Conservation (phyloP, 2,888 invertebrate species). For the Drymonia ruficornis region DNA sequence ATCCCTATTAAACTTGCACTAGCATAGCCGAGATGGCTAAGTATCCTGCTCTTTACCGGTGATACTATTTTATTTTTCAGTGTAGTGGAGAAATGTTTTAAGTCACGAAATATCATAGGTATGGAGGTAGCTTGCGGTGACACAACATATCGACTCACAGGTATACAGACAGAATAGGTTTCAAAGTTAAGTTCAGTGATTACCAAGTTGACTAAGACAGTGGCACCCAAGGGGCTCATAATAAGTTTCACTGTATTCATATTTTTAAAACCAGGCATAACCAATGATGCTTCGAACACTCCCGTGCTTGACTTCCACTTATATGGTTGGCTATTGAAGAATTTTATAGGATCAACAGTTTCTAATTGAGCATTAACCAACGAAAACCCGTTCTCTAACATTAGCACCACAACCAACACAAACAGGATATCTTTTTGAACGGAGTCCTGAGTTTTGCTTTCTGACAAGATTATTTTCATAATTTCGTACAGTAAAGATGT, state of each 20-base stretch:
- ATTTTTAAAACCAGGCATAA: conserved; percentile 57
- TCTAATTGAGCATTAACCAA: conserved; percentile 45
- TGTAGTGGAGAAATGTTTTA: conserved; percentile 74
- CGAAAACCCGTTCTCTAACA: conserved; percentile 72
- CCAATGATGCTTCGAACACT: conserved; percentile 57
- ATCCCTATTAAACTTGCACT: conserved; percentile 76
- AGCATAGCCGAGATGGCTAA: conserved; percentile 72
- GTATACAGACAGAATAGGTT: conserved; percentile 71
- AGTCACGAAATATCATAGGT: conserved; percentile 67
- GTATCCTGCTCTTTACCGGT: conserved; percentile 82
- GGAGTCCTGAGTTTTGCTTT: conserved; percentile 51
- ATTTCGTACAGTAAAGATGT: conserved; percentile 56
- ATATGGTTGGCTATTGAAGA: conserved; percentile 44
- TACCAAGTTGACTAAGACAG: conserved; percentile 64
- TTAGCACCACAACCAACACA: conserved; percentile 60
- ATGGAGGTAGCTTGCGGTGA: conserved; percentile 63
- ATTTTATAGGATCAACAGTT: conserved; percentile 35
- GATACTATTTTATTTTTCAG: conserved; percentile 83
- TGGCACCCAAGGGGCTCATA: conserved; percentile 64
- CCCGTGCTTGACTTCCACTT: conserved; percentile 58
- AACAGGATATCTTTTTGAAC: conserved; percentile 69
- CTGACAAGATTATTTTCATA: conserved; percentile 46
- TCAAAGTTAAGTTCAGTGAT: conserved; percentile 61
- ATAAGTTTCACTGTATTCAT: conserved; percentile 61
- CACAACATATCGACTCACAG: conserved; percentile 68